phyloP scores from a whole-genome alignment of 2,797 vertebrate species.

The Rousettus madagascariensis region DNA sequence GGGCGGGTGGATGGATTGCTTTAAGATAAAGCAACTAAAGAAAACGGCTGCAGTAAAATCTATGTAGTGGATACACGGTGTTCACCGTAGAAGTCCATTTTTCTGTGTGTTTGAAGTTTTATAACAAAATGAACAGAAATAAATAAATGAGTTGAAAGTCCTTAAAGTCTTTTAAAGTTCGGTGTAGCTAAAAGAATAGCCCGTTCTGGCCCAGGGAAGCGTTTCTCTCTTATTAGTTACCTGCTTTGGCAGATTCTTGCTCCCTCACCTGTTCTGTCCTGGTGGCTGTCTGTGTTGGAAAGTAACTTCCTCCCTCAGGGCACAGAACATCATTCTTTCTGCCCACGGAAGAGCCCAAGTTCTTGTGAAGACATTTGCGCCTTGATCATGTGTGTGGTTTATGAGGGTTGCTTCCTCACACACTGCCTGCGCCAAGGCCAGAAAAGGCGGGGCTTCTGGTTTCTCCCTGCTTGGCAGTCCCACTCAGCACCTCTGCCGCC shows the following conservation, averaged over 20 bases:
- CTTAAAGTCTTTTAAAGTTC: background rate
- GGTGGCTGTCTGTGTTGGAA: background rate
- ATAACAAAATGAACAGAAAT: constrained; percentile 4
- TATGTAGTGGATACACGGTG: background rate
- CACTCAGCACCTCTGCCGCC: background rate
- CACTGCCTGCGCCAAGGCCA: background rate
- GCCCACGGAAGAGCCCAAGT: background rate
- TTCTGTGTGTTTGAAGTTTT: background rate
- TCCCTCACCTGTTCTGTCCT: background rate
- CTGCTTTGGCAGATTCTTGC: background rate
- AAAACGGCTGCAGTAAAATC: background rate
- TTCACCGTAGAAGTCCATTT: background rate
- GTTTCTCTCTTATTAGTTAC: background rate
- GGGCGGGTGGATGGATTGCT: background rate
- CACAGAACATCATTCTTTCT: background rate
- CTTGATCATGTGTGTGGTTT: background rate
- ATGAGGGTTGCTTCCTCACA: background rate
- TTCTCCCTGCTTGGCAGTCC: too few species aligned
- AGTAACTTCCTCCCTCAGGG: background rate
- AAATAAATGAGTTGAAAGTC: background rate
- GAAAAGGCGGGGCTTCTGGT: background rate
- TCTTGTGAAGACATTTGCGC: background rate
- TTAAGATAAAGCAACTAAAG: background rate
- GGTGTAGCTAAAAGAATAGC: background rate
- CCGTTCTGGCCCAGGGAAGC: background rate